Conservation (phyloP, 1,140 invertebrate species). For the Drosophila sulfurigaster region DNA sequence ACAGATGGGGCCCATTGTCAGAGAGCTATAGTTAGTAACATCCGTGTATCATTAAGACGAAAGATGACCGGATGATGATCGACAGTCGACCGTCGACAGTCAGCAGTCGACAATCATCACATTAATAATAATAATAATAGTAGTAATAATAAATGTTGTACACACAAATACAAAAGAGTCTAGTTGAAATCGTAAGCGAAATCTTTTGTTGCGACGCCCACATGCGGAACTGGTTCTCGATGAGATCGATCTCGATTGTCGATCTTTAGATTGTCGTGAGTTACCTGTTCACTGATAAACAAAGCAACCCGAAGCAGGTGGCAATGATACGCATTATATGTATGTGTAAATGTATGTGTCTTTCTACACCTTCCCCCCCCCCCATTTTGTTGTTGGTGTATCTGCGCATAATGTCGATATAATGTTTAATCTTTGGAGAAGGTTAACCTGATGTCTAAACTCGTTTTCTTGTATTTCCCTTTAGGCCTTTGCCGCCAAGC, state of each 20-base stretch:
- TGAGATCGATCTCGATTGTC: background rate
- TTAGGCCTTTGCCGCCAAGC: slow-evolving; percentile 91
- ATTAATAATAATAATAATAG: slow-evolving; percentile 28
- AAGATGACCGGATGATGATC: slow-evolving; percentile 65
- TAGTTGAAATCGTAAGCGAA: slow-evolving; percentile 16
- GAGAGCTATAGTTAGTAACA: slow-evolving; percentile 31
- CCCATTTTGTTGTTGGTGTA: background rate
- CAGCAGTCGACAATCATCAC: slow-evolving; percentile 29
- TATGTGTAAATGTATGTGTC: background rate
- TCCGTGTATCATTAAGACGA: slow-evolving; percentile 54
- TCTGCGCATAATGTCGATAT: background rate
- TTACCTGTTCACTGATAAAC: slow-evolving; percentile 7
- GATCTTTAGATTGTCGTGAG: background rate
- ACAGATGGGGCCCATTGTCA: slow-evolving; percentile 13
- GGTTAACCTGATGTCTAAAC: slow-evolving; percentile 8
- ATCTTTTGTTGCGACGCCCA: slow-evolving; percentile 34
- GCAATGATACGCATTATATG: slow-evolving; percentile 22
- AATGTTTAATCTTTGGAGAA: slow-evolving; percentile 40
- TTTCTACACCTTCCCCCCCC: background rate
- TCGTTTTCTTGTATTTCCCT: slow-evolving; percentile 50
- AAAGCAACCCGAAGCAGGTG: slow-evolving; percentile 17
- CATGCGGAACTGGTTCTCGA: slow-evolving; percentile 40
- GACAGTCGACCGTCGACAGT: slow-evolving; percentile 30
- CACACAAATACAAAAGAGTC: background rate
- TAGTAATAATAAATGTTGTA: slow-evolving; percentile 1